phyloP scores from a whole-genome alignment of 1,140 invertebrate genomes.

The Araneus ventricosus region DNA sequence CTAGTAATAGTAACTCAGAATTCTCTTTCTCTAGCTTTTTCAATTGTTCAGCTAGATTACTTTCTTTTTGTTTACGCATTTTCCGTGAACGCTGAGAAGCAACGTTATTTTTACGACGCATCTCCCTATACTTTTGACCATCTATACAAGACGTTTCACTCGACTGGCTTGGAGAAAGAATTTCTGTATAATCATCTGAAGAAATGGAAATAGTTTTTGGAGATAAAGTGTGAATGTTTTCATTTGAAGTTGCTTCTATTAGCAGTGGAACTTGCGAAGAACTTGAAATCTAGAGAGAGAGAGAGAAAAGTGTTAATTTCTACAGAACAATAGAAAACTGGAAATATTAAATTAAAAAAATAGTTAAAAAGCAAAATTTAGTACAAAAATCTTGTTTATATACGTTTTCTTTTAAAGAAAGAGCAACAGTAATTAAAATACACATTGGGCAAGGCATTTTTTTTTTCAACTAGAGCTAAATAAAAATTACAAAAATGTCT shows the following conservation, averaged over 20 bases:
- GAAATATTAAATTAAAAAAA: not conserved
- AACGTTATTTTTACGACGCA: slow-evolving; percentile 52
- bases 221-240: not conserved
- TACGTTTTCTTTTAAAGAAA: too few relatives aligned
- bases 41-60: not conserved
- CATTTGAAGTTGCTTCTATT: not conserved
- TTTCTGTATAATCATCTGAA: not conserved
- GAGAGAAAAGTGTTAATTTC: not conserved
- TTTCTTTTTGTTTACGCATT: slow-evolving; percentile 30
- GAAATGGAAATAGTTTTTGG: not conserved
- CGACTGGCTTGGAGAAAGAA: not conserved
- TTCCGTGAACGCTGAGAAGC: slow-evolving; percentile 47
- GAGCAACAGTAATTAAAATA: too few relatives aligned
- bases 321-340: not conserved
- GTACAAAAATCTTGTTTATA: too few relatives aligned
- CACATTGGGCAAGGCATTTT: too few relatives aligned
- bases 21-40: slow-evolving; percentile 56
- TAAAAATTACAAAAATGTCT: too few relatives aligned
- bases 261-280: not conserved
- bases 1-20: not conserved
- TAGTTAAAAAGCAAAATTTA: not conserved
- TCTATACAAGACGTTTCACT: not conserved
- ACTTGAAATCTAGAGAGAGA: not conserved
- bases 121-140: slow-evolving; percentile 36
- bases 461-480: too few relatives aligned